Conservation (phyloP, 2,797 vertebrate genomes). For the Acanthopagrus latus region DNA sequence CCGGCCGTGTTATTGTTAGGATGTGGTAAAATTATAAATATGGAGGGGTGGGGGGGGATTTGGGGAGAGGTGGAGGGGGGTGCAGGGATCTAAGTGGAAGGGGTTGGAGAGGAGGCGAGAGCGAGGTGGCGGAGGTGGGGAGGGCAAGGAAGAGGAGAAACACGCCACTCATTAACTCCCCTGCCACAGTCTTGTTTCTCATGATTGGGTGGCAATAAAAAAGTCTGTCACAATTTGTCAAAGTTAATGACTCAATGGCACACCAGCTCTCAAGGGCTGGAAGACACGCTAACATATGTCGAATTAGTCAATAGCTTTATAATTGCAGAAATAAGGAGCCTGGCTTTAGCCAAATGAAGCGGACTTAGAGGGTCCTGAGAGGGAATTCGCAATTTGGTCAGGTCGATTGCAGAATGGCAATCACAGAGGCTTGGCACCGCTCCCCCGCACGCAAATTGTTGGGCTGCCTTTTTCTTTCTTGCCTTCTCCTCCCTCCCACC, state of each 20-base stretch:
- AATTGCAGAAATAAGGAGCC: slow-evolving; percentile 77
- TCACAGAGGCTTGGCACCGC: slow-evolving; percentile 57
- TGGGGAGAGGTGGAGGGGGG: slow-evolving; percentile 6
- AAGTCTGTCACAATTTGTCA: slow-evolving; percentile 89
- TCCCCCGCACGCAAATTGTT: slow-evolving; percentile 47
- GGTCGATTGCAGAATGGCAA: slow-evolving; percentile 78
- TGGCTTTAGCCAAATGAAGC: slow-evolving; percentile 75
- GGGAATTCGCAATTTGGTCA: slow-evolving; percentile 74
- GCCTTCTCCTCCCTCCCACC: slow-evolving; percentile 34
- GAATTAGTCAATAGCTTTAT: slow-evolving; percentile 81
- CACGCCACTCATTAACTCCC: slow-evolving; percentile 93
- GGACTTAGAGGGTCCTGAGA: slow-evolving; percentile 70
- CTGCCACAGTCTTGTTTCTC: slow-evolving; percentile 88
- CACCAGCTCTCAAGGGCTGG: slow-evolving; percentile 68
- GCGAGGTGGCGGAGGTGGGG: slow-evolving; percentile 37
- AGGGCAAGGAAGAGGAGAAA: slow-evolving; percentile 76
- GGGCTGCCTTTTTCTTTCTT: slow-evolving; percentile 34
- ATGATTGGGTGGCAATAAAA: slow-evolving; percentile 85
- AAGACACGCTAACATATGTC: slow-evolving; percentile 78
- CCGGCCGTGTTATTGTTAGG: slow-evolving; percentile 99
- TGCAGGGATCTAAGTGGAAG: slow-evolving; percentile 91
- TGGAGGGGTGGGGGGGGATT: slow-evolving; percentile 85
- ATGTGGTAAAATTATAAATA: slow-evolving; percentile 99
- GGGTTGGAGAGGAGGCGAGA: slow-evolving; percentile 48
- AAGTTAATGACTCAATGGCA: slow-evolving; percentile 90